Evolutionary conservation across 2,888 invertebrate genomes (phyloP), one percentile per base, ranked within the genome.

Genomic region (Campoletis raptor): DNA sequence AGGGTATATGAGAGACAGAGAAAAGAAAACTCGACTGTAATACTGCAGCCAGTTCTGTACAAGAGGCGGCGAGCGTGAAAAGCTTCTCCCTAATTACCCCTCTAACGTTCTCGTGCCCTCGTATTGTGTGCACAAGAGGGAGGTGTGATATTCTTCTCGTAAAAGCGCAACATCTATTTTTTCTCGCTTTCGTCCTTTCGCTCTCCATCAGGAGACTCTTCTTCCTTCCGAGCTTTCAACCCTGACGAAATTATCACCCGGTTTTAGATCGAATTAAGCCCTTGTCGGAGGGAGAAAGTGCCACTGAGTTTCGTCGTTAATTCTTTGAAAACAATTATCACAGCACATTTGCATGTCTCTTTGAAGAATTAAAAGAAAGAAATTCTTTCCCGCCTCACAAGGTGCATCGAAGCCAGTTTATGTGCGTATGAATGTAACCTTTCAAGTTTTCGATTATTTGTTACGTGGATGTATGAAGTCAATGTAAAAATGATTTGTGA

Each of bases 181-280:
- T 80, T 77, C 73, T 74, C 66, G 81, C 81, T 36, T 82, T 76
- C 70, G 54, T n/a, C 40, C 67, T 61, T 66, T 70, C 12, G 24
- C 37, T 21, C 78, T 52, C n/a, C 42, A n/a, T n/a, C n/a, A 42
- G 69, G 12, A 69, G 10, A 69, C 42, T 69, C 70, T 36, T 80
- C 74, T 73, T 80, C 67, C 85, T 37, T 83, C 78, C 61, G 30
- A 36, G 69, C 69, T 67, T 87, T 81, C 77, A 66, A 78, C 86
- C 79, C 79, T 86, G 78, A 88, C 89, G 90, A 89, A 91, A 85
- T 85, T 85, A 85, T 85, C 85, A 81, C 78, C 48, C 69, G 54
- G 54, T 78, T 81, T 82, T 81, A 85, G 78, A 81, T 85, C 78
- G 81, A 85, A 85, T 85, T 85, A 82, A 67, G 66, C n/a, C 54